phyloP scores from a whole-genome alignment of 2,888 invertebrate species.

The Teinopalpus imperialis region DNA sequence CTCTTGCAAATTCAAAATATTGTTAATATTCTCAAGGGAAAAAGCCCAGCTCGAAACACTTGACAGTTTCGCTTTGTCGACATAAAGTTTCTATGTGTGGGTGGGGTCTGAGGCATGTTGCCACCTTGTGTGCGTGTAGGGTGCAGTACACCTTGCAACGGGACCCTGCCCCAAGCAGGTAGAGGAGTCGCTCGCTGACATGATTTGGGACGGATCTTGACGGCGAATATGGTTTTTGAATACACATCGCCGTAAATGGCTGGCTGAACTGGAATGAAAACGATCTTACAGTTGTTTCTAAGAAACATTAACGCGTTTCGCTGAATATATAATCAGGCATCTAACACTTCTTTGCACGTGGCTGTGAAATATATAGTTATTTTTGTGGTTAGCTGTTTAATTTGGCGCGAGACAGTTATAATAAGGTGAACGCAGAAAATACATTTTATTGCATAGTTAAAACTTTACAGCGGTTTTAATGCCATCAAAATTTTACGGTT shows the following conservation, averaged over 20 bases:
- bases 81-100: slow-evolving; percentile 34
- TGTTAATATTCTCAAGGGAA: neutral
- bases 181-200: slow-evolving; percentile 64
- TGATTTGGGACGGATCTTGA: slow-evolving; percentile 64
- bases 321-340: slow-evolving; percentile 18
- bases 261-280: slow-evolving; percentile 25
- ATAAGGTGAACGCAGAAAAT: slow-evolving; percentile 13
- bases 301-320: slow-evolving; percentile 29
- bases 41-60: neutral
- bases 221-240: slow-evolving; percentile 60
- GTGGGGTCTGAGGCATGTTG: slow-evolving; percentile 37
- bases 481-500: slow-evolving; percentile 21
- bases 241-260: slow-evolving; percentile 26
- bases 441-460: slow-evolving; percentile 20
- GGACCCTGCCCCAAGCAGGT: slow-evolving; percentile 71
- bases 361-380: slow-evolving; percentile 13
- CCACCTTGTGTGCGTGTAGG: slow-evolving; percentile 36
- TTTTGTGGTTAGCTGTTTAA: no score
- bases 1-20: neutral
- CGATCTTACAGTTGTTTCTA: slow-evolving; percentile 30
- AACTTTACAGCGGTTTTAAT: slow-evolving; percentile 19
- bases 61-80: slow-evolving; percentile 2
- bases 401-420: slow-evolving; percentile 16
- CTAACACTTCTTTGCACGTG: slow-evolving; percentile 14
- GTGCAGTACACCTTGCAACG: slow-evolving; percentile 76